Evolutionary conservation across 2,113 vertebrate species (phyloP).

Genomic region (Periophthalmodon schlosseri): DNA sequence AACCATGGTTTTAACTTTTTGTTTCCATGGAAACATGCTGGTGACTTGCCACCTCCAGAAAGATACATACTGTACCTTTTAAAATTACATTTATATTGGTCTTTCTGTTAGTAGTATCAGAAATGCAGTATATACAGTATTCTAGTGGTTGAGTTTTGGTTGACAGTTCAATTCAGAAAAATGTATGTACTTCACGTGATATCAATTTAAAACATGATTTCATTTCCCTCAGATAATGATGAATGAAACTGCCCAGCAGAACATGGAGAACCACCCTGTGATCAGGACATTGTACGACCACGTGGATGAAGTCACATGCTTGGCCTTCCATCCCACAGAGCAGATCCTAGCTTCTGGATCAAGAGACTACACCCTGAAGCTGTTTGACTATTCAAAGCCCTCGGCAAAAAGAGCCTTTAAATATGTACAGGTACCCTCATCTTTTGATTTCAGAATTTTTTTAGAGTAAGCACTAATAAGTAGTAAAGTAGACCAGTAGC

Average conservation of each 20-base stretch:
- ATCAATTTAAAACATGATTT: neutral
- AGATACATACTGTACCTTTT: too few species aligned
- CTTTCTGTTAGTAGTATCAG: neutral
- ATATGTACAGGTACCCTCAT: slow-evolving; percentile 89
- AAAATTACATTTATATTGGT: too few species aligned
- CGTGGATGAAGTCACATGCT: slow-evolving; percentile 95
- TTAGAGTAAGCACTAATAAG: neutral
- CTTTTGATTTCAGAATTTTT: neutral
- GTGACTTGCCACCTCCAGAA: too few species aligned
- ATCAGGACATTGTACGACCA: slow-evolving; percentile 97
- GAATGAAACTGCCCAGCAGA: slow-evolving; percentile 98
- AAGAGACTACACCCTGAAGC: slow-evolving; percentile 95
- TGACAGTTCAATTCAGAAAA: neutral
- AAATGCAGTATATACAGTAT: neutral
- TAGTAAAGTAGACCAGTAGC: neutral
- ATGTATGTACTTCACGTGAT: neutral
- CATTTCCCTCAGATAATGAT: slow-evolving; percentile 89
- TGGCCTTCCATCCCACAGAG: slow-evolving; percentile 94
- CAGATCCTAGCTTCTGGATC: slow-evolving; percentile 97
- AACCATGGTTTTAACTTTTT: too few species aligned
- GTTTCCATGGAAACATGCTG: too few species aligned
- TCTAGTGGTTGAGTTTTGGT: neutral
- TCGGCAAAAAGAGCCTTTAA: slow-evolving; percentile 99
- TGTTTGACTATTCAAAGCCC: slow-evolving; percentile 98
- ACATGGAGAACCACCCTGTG: slow-evolving; percentile 99